Base-by-base conservation (phyloP, 2,797 vertebrate genomes). In the Rhodeus uyekii region DNA sequence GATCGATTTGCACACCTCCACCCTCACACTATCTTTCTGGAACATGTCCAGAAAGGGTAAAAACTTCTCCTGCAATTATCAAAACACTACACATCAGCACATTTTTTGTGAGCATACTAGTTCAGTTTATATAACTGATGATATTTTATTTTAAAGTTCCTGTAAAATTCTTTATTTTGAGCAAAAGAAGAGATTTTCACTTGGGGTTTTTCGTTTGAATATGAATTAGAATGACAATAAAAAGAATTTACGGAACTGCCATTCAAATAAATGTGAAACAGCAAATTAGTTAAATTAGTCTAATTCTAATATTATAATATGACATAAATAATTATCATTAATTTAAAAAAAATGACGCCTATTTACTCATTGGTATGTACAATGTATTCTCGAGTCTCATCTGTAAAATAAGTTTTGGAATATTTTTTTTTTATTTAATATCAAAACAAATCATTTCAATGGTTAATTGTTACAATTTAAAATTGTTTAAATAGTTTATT, bases 31-130 rank as follows among this genome's bases (percentile, higher is more conserved):
- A 87, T 99, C 98, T 86, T 99, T 99, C 89, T 99, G 98, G 91
- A 99, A 99, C 97, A 99, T 99, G 92, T 99, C 98, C 75, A 99
- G 89, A 89, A 99, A 99, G 0, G 97, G 97, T 77, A 99, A 91
- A 92, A 99, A 99, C 84, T 98, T 97, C 90, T 99, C 98, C 98
- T 99, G 89, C 72, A 91, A 69, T 34, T 10, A 85, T 14, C 87
- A 80, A 64, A 64, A 76, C 12, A 36, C 6, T 42, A 83, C 3
- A 83, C 53, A 24, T 69, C 19, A 69, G 3, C 9, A 36, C 64
- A 58, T 0, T 0, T 2, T 61, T 13, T 76, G 6, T 63, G 55
- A 42, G 14, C 27, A 76, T 22, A 13, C 8, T 22, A 32, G 3
- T 61, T 60, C 13, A 44, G 39, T 58, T 39, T 29, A 76, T 24